Evolutionary conservation across 1,140 invertebrate genomes (phyloP).

Genomic region (Watersipora subatra): DNA sequence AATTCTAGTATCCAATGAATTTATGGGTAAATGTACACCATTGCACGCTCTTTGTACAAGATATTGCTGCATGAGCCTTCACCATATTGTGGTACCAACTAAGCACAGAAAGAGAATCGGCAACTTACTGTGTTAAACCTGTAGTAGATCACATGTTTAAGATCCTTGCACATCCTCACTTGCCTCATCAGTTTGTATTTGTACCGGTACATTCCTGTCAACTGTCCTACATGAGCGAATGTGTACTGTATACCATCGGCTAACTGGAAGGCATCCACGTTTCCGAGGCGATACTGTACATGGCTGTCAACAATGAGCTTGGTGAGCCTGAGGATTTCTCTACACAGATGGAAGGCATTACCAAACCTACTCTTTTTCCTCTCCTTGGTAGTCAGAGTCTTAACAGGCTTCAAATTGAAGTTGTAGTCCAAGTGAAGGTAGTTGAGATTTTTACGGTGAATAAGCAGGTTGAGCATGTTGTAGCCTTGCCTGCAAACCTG

Average conservation of each 20-base stretch:
- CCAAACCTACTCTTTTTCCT: slow-evolving; percentile 98
- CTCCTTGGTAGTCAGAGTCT: slow-evolving; percentile 97
- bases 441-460: slow-evolving; percentile 98
- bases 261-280: slow-evolving; percentile 92
- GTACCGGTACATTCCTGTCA: slow-evolving; percentile 99
- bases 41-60: too few species aligned
- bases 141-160: slow-evolving; percentile 99
- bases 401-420: slow-evolving; percentile 98
- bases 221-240: slow-evolving; percentile 96
- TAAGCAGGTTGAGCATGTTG: slow-evolving; percentile 97
- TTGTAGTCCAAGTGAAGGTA: slow-evolving; percentile 99
- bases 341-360: slow-evolving; percentile 97
- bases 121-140: slow-evolving; percentile 83
- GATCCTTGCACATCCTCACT: slow-evolving; percentile 98
- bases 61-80: too few species aligned
- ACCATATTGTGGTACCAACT: too few species aligned
- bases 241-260: slow-evolving; percentile 98
- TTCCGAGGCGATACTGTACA: slow-evolving; percentile 96
- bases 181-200: slow-evolving; percentile 99
- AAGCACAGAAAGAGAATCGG: too few species aligned
- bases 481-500: slow-evolving; percentile 95
- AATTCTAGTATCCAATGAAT: too few species aligned
- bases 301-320: slow-evolving; percentile 98
- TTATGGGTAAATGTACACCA: too few species aligned
- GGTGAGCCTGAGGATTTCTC: slow-evolving; percentile 91